Percentiles rank a stretch among this genome's conserved stretches.
Evolutionary conservation across 1,140 invertebrate species (phyloP).

Genomic region (Stenopsyche tienmushanensis): DNA sequence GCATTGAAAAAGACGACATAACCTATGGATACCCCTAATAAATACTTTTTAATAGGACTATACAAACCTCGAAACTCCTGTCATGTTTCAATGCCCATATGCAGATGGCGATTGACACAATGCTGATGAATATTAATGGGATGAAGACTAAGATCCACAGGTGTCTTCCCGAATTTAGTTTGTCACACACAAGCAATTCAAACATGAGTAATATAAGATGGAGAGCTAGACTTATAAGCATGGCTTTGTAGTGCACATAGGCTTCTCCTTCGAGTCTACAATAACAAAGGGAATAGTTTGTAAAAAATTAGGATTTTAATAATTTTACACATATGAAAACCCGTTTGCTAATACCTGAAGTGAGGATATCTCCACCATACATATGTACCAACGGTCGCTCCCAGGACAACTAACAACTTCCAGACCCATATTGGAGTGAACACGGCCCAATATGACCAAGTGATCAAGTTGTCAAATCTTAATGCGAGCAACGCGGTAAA

Average conservation of each 20-base stretch:
- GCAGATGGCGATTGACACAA: slow-evolving; percentile 93
- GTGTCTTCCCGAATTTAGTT: slow-evolving; percentile 86
- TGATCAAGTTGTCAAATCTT: slow-evolving; percentile 79
- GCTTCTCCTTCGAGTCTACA: slow-evolving; percentile 89
- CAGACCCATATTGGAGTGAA: slow-evolving; percentile 96
- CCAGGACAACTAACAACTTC: slow-evolving; percentile 88
- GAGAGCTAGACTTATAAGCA: slow-evolving; percentile 91
- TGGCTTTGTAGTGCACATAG: slow-evolving; percentile 95
- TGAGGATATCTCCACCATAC: slow-evolving; percentile 95
- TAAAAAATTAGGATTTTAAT: slow-evolving; percentile 8
- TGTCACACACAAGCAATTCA: slow-evolving; percentile 93
- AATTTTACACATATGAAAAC: too few relatives aligned
- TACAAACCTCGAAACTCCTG: slow-evolving; percentile 86
- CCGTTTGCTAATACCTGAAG: too few relatives aligned
- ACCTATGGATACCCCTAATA: too few relatives aligned
- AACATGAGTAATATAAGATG: slow-evolving; percentile 96
- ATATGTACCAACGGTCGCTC: slow-evolving; percentile 86
- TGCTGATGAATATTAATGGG: slow-evolving; percentile 93
- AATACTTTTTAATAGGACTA: too few relatives aligned
- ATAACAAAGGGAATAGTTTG: slow-evolving; percentile 39
- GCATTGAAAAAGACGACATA: too few relatives aligned
- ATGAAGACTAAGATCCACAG: slow-evolving; percentile 96
- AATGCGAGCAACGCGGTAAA: slow-evolving; percentile 90
- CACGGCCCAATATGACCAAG: slow-evolving; percentile 93
- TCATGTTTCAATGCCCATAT: slow-evolving; percentile 99